phyloP scores from a whole-genome alignment of 2,113 vertebrate genomes.

The Oncorhynchus gorbuscha region DNA sequence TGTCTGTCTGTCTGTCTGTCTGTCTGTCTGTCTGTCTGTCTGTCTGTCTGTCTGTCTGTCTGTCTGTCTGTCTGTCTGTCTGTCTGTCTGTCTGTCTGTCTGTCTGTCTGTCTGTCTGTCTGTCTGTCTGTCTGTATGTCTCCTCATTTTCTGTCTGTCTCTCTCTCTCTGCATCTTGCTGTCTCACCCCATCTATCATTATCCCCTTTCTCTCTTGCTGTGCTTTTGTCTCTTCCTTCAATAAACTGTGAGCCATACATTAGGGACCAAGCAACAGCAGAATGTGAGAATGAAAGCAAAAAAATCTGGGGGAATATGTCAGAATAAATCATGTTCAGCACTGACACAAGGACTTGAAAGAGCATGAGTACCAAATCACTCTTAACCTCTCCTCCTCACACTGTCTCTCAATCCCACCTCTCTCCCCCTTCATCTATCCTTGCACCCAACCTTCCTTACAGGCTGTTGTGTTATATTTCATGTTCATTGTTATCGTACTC shows the following conservation, averaged over 20 bases:
- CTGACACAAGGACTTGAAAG: constrained; percentile 26
- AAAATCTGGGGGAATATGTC: constrained; percentile 10
- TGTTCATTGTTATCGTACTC: too few species aligned
- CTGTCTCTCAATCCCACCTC: background rate
- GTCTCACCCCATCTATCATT: too few species aligned
- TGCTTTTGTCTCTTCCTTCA: background rate
- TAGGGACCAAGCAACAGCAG: constrained; percentile 10
- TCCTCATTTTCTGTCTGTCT: background rate
- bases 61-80: too few species aligned
- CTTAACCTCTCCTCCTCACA: background rate
- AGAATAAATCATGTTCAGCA: constrained; percentile 30
- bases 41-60: background rate
- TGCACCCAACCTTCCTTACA: too few species aligned
- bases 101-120: background rate
- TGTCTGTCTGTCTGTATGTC: background rate
- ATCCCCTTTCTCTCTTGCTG: background rate
- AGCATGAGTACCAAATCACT: constrained; percentile 1
- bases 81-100: background rate
- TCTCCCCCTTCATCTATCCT: background rate
- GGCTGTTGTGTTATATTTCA: too few species aligned
- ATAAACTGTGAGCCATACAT: constrained; percentile 12
- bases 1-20: background rate
- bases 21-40: background rate
- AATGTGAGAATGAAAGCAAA: background rate
- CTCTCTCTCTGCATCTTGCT: background rate